These are phyloP conservation scores for Drymodes brunneopygia DNA, from an alignment of 2,113 vertebrate genomes.

Conservation along the genomic window DNA sequence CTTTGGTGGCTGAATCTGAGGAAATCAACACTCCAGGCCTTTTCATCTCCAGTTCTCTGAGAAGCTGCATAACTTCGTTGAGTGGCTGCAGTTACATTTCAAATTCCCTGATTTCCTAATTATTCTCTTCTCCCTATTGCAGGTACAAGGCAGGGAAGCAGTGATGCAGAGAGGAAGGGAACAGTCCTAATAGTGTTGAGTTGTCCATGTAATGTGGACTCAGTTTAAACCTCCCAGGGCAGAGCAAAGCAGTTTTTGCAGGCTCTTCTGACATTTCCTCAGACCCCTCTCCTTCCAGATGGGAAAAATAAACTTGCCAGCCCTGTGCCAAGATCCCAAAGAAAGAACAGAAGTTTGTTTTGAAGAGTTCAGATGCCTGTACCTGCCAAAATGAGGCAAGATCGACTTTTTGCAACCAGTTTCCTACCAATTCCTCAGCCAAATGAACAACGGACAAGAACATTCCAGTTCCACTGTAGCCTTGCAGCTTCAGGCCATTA, in stretches of 20 bases:
- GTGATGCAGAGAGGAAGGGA: neutral
- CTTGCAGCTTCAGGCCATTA: neutral
- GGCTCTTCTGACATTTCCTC: neutral
- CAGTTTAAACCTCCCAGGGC: neutral
- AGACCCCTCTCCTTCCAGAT: neutral
- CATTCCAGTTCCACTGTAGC: neutral
- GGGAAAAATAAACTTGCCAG: neutral
- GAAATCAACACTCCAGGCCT: neutral
- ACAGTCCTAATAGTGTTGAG: neutral
- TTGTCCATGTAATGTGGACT: neutral
- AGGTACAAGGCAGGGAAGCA: neutral
- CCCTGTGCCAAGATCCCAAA: neutral
- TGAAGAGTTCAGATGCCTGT: neutral
- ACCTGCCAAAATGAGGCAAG: neutral
- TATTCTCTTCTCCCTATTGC: neutral
- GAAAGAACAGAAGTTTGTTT: neutral
- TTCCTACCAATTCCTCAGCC: neutral
- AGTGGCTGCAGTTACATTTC: neutral
- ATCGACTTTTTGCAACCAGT: neutral
- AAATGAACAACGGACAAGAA: neutral
- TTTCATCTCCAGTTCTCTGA: neutral
- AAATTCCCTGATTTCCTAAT: neutral
- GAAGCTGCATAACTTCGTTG: neutral
- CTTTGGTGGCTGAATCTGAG: neutral
- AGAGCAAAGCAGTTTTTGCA: neutral